Evolutionary conservation across 1,140 invertebrate species (phyloP), one percentile per base, ranked within the genome.

Genomic region (Wiebesia pumilae): DNA sequence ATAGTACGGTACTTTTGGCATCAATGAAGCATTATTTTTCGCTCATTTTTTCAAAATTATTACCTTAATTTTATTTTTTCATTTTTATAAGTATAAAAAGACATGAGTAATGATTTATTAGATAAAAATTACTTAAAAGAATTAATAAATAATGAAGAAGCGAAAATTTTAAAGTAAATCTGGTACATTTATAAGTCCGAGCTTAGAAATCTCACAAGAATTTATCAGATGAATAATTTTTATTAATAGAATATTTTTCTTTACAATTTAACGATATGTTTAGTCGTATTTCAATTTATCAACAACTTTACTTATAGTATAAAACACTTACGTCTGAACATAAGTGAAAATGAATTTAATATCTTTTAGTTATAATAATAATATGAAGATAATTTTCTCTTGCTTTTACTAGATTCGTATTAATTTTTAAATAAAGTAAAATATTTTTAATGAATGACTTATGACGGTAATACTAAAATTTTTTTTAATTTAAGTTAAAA

Each of bases 1-100:
- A 75, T 75, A 43, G 71, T 75, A 43, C 24, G 16, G 24, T 75
- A 40, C 33, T 40, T 47, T 54, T 24, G 35, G 16, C 43, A 75
- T 75, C 71, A 75, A 75, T 75, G 71, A 75, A 43, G 71, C 38
- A 7, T 75, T 71, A 71, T 71, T 75, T 75, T 24, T 75, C 3
- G 19, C 38, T 35, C 21, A 75, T n/a, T 75, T 75, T 75, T 75
- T 43, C n/a, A 40, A 16, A 24, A 33, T 69, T 33, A 69, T 27
- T 27, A 27, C 24, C 9, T 54, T 54, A 10, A 10, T 54, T 54
- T 54, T 16, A 54, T 54, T 62, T 62, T 62, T 62, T 62, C 1
- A 4, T 27, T 62, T 62, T 1, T 27, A 62, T 27, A 14, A 14
- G 2, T 27, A 62, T 62, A 62, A 3, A 27, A 62, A 62, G 3